Base-by-base conservation (phyloP, 1,140 invertebrate species). In the Eriosoma lanigerum region DNA sequence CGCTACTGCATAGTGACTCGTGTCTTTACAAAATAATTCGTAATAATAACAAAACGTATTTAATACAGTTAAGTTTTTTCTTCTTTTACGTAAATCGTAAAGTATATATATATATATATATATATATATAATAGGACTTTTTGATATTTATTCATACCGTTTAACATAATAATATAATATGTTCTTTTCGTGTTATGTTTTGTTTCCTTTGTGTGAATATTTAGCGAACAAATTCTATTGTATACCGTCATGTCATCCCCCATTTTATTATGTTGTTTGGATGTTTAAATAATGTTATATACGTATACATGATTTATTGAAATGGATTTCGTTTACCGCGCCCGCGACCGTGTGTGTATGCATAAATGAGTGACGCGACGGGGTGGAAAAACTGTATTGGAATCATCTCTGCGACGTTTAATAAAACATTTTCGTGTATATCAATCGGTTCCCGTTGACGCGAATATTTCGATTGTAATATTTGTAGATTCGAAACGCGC, bases 181-280 rank as follows among this genome's bases (percentile, higher is more conserved):
- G 17, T n/a, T 64, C 38, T 26, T 64, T 38, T 64, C 32, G 62
- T 12, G 62, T 38, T n/a, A 19, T 66, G 32, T 66, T 62, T 32
- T 62, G 58, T 19, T 62, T 62, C 24, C 26, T 62, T 26, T 62
- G 24, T 38, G 60, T n/a, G 9, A 6, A 66, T 44, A 66, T 66
- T 66, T 66, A 66, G 62, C 32, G 62, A n/a, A 44, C 29, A 66
- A 38, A 44, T 66, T 66, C 29, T 44, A 44, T 44, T 66, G 62
- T 66, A 13, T 2, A 15, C 26, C 24, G 26, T 13, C 12, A 58
- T 26, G n/a, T n/a, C n/a, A n/a, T 38, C 62, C 29, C 19, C 62
- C n/a, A 21, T 44, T 66, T 44, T 29, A 62, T 62, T 29, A 19
- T 29, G 21, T 58, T 24, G 56, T 58, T 24, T 15, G 21, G 21